Evolutionary conservation across 2,797 vertebrate genomes (phyloP), one percentile per base, ranked within the genome.

Genomic region (Eulemur rubriventer): DNA sequence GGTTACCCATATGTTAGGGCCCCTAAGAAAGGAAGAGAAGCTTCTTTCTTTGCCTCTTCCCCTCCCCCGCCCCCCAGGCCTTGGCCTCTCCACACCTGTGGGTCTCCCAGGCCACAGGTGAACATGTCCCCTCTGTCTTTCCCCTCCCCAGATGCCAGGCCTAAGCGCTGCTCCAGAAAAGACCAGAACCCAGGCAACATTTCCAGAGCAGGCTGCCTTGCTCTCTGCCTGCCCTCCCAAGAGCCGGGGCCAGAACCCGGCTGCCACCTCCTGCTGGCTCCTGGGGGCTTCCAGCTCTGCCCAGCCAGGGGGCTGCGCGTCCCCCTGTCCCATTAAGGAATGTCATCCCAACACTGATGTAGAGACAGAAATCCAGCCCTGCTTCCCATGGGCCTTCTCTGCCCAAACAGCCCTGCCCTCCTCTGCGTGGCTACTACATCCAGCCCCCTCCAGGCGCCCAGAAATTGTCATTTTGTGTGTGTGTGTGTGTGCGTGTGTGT

Each of bases 1-100:
- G 97, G 97, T 97, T 97, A 97, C 97, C 98, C 97, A 97, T 97
- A 97, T 98, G 98, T 48, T 91, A 94, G 81, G 92, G 81, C 30
- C 97, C 96, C 95, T 93, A 91, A 95, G 97, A 95, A 96, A 97
- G 94, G 70, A 97, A 97, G 89, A 43, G 69, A 59, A 81, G 82
- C 61, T 65, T 12, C 50, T n/a, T 84, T 84, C 81, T 63, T 69
- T 1, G 91, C 20, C 0, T 35, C 24, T 41, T 75, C 72, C 72
- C 88, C 59, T 84, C 96, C 78, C 75, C 63, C 89, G 22, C 16
- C 63, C 63, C 63, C 43, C 92, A 75, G 84, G 28, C 28, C 38
- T 38, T 1, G 38, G 89, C 75, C 70, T 83, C n/a, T 48, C 63
- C 86, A 76, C 24, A 63, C 59, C 55, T 20, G 81, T 24, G 26